These are phyloP conservation scores for Drosophila lacicola DNA, from an alignment of 2,888 invertebrate species.

Conservation along the genomic window DNA sequence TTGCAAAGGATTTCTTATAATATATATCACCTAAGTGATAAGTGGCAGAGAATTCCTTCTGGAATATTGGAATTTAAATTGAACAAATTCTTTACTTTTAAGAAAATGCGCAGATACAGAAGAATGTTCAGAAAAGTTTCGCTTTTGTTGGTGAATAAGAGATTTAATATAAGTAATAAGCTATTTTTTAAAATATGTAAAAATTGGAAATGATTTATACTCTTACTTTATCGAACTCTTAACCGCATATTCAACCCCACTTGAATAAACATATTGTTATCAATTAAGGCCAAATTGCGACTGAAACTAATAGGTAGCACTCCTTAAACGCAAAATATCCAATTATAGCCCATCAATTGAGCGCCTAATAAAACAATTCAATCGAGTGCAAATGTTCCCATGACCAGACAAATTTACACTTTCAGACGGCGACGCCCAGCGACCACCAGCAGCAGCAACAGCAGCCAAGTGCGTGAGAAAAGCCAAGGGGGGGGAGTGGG, in stretches of 20 bases:
- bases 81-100: no score
- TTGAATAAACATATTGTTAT: conserved; percentile 28
- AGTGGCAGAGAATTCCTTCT: no score
- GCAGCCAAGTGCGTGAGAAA: conserved; percentile 72
- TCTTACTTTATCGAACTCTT: background rate
- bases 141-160: no score
- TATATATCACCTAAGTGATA: no score
- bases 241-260: conserved; percentile 4
- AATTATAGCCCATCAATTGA: conserved; percentile 61
- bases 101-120: no score
- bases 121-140: no score
- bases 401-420: conserved; percentile 74
- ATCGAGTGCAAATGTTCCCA: conserved; percentile 73
- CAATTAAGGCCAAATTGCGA: conserved; percentile 24
- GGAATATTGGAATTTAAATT: no score
- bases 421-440: conserved; percentile 25
- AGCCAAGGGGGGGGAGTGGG: conserved; percentile 15
- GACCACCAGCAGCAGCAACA: conserved; percentile 7
- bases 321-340: conserved; percentile 20
- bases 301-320: conserved; percentile 33
- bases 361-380: conserved; percentile 60
- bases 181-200: no score
- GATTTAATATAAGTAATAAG: no score
- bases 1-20: no score
- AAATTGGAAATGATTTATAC: no score